phyloP scores from a whole-genome alignment of 1,140 invertebrate species.

The Bombus balteatus region DNA sequence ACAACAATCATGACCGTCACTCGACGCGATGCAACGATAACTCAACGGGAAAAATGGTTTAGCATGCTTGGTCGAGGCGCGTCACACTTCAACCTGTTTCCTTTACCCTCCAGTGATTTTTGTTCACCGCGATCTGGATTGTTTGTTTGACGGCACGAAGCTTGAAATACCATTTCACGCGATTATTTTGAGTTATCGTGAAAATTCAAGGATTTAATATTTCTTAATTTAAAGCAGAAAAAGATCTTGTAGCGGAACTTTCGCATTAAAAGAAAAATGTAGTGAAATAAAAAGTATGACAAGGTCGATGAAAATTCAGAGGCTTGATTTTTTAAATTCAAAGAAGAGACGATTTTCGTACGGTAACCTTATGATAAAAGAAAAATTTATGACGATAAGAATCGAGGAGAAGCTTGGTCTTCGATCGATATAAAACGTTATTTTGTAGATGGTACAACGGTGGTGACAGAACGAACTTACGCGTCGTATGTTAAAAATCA shows the following conservation, averaged over 20 bases:
- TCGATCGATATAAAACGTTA: neutral
- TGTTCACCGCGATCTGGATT: too few relatives aligned
- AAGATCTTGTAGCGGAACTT: neutral
- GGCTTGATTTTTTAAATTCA: neutral
- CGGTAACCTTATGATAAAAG: neutral
- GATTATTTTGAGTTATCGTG: neutral
- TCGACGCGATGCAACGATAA: conserved; percentile 24
- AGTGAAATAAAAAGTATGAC: neutral
- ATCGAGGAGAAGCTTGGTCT: neutral
- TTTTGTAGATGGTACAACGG: too few relatives aligned
- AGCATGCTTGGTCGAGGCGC: neutral
- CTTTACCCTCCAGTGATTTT: neutral
- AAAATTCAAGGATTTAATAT: neutral
- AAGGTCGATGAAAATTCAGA: neutral
- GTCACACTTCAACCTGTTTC: neutral
- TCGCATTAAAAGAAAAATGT: neutral
- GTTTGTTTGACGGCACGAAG: neutral
- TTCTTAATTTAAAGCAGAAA: neutral
- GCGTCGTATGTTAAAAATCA: too few relatives aligned
- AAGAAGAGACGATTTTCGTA: neutral
- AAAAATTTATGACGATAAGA: neutral
- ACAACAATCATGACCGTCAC: conserved; percentile 46
- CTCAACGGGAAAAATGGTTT: conserved; percentile 44
- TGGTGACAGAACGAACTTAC: neutral
- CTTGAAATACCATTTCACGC: neutral